Conservation (phyloP, 64 coral and sea anemone species). For the Montipora cactus region DNA sequence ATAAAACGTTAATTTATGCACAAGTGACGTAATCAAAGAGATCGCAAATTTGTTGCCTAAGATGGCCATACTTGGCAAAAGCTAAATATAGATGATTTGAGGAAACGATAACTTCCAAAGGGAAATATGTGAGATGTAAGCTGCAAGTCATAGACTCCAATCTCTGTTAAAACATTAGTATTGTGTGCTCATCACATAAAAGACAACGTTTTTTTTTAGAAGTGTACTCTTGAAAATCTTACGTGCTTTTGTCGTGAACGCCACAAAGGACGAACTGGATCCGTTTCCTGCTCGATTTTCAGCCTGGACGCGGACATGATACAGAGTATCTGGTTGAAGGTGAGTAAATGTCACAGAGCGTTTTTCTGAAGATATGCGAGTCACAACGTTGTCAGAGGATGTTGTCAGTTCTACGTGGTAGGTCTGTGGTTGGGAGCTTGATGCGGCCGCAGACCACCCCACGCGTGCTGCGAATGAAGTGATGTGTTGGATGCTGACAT, state of each 20-base stretch:
- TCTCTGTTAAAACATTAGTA: no score
- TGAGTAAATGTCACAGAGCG: neutral
- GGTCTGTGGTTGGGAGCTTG: neutral
- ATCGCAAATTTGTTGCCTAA: no score
- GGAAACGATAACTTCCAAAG: no score
- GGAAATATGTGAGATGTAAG: no score
- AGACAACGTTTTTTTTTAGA: no score
- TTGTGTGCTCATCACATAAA: no score
- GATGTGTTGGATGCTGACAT: neutral
- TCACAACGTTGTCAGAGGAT: neutral
- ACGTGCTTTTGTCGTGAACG: conserved; percentile 4
- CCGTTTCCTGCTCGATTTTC: conserved; percentile 33
- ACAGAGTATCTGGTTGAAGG: neutral
- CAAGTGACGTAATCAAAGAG: no score
- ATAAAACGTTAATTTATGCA: no score
- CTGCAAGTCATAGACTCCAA: no score
- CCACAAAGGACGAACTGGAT: conserved; percentile 4
- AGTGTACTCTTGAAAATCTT: neutral
- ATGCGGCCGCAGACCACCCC: neutral
- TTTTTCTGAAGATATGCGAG: neutral
- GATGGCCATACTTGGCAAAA: no score
- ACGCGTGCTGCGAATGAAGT: neutral
- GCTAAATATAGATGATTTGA: no score
- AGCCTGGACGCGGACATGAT: conserved; percentile 22
- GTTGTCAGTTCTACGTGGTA: conserved; percentile 11